Evolutionary conservation across 2,888 invertebrate genomes (phyloP), one percentile per base, ranked within the genome.

Genomic region (Metallyticus violacea): DNA sequence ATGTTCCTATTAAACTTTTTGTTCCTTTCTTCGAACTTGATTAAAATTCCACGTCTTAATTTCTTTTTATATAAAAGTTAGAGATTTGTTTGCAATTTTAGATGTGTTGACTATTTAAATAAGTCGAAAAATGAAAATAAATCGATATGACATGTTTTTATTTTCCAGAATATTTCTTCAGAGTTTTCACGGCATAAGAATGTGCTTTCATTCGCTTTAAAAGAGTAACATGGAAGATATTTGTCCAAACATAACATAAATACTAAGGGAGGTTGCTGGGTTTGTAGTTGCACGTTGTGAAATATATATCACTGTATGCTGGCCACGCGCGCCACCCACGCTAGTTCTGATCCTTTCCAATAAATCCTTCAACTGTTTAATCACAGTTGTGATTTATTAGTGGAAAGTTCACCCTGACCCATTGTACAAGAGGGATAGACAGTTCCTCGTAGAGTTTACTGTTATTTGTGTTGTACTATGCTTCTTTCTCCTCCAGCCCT

Each of bases 331-430:
- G 22, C 40, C 40, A 62, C 40, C 40, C 40, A 6, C 40, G 22
- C 40, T 62, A 62, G 40, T 62, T 62, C 28, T 83, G 83, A 77
- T 77, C 77, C 83, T 77, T 83, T 25, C 76, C 83, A 77, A 83
- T 83, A 83, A 83, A 83, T 83, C 77, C 77, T 83, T 83, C 77
- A 83, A 28, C n/a, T 77, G 83, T 83, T 62, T 83, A 77, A 83
- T 83, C 83, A 83, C 83, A 83, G n/a, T n/a, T 27, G 28, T 83
- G 83, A 83, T 83, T 83, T 83, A 83, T 77, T 77, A 62, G 28
- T 7, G n/a, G 26, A n/a, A n/a, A 77, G 22, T 83, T 83, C 83
- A 83, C 77, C 77, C 83, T 29, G 83, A 83, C 83, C 77, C 83
- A 77, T n/a, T 83, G 77, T 62, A 22, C 40, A 6, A 22, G 15